Evolutionary conservation across 2,888 invertebrate species (phyloP).

Genomic region (Ectemnius cavifrons): DNA sequence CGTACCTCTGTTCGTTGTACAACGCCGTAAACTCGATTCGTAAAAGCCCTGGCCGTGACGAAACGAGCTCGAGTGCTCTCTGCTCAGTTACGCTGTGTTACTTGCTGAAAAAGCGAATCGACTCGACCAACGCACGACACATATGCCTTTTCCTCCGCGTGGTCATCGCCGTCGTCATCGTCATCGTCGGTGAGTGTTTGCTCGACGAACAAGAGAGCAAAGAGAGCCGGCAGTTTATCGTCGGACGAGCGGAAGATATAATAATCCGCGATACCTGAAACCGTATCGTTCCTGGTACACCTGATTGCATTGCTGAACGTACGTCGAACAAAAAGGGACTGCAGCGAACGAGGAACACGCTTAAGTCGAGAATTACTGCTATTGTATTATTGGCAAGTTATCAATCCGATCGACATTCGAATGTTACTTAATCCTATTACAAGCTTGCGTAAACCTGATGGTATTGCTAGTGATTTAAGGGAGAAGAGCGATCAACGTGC

Average conservation of each 20-base stretch:
- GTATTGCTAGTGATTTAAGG: too few relatives aligned
- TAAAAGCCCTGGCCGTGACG: constrained; percentile 65
- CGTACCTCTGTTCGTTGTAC: constrained; percentile 12
- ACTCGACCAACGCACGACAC: constrained; percentile 8
- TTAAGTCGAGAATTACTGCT: too few relatives aligned
- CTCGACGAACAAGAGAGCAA: constrained; percentile 11
- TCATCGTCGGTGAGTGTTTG: background rate
- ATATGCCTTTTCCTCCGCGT: constrained; percentile 1
- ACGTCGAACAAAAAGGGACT: background rate
- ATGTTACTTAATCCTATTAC: too few relatives aligned
- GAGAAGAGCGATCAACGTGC: too few relatives aligned
- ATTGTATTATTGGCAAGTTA: too few relatives aligned
- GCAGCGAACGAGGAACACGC: too few relatives aligned
- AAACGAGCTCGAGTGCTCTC: constrained; percentile 52
- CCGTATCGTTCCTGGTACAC: background rate
- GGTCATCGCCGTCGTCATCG: too few relatives aligned
- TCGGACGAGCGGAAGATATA: constrained; percentile 13
- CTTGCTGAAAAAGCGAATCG: constrained; percentile 52
- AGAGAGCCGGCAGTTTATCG: constrained; percentile 9
- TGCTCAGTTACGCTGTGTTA: constrained; percentile 43
- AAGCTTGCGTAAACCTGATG: too few relatives aligned
- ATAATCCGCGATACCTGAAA: constrained; percentile 28
- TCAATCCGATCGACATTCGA: too few relatives aligned
- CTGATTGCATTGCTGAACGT: background rate
- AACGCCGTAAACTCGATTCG: constrained; percentile 57